Conservation (phyloP, 1,140 invertebrate species). For the Whitmania pigra region DNA sequence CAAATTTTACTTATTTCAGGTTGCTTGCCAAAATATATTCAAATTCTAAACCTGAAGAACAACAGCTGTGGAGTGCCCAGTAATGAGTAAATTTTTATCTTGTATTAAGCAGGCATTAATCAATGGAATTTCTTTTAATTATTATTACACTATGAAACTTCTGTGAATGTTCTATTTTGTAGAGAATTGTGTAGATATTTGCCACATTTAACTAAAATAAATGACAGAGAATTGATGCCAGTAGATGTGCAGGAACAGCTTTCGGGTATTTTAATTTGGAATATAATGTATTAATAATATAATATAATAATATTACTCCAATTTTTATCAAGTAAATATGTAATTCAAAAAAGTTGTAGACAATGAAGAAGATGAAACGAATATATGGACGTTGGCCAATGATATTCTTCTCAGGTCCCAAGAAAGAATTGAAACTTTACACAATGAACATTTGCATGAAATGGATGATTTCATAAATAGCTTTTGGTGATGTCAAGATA, state of each 20-base stretch:
- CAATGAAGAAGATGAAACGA: background rate
- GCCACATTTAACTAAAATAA: constrained; percentile 1
- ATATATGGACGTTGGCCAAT: background rate
- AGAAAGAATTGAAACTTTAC: background rate
- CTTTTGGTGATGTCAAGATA: no score
- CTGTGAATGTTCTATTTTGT: no score
- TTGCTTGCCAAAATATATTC: constrained; percentile 1
- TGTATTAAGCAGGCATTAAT: background rate
- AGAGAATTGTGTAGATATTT: background rate
- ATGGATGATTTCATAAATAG: background rate
- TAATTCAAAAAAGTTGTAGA: background rate
- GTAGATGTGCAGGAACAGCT: background rate
- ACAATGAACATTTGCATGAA: background rate
- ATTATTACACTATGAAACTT: no score
- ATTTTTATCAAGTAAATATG: background rate
- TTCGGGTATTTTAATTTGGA: background rate
- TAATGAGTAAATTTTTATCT: background rate
- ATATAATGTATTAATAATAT: no score
- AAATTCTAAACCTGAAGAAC: background rate
- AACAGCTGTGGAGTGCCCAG: background rate
- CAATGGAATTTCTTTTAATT: no score
- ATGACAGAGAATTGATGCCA: background rate
- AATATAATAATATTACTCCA: background rate
- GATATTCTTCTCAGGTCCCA: constrained; percentile 1
- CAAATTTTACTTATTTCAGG: background rate